These are phyloP conservation scores for Aphelenchoides fujianensis DNA, from an alignment of 1,140 invertebrate genomes.

Conservation along the genomic window DNA sequence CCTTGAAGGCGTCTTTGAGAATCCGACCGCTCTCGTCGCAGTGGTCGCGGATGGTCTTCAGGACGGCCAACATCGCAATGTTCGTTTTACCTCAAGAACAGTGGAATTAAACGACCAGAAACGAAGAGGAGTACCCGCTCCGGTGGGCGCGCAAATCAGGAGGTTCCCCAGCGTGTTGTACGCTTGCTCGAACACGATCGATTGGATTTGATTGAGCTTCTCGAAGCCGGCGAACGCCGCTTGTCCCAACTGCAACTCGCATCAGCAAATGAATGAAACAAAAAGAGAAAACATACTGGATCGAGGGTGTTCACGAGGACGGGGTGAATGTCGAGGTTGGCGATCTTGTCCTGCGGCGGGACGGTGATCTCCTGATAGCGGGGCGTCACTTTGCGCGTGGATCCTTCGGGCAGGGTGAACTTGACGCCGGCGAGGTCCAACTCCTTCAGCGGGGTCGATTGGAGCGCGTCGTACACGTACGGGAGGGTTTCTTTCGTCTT, in stretches of 20 bases:
- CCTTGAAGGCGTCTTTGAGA: conserved; percentile 87
- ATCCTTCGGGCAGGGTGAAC: conserved; percentile 75
- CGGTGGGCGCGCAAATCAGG: conserved; percentile 89
- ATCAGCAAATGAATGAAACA: too few relatives aligned
- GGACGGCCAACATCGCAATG: conserved; percentile 86
- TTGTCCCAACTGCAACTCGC: conserved; percentile 71
- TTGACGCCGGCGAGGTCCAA: conserved; percentile 43
- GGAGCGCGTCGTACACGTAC: conserved; percentile 69
- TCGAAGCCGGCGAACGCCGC: conserved; percentile 81
- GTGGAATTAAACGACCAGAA: too few relatives aligned
- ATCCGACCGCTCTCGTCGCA: conserved; percentile 68
- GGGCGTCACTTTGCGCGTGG: conserved; percentile 70
- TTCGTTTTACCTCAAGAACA: too few relatives aligned
- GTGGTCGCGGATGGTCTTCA: conserved; percentile 83
- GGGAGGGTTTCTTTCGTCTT: conserved; percentile 34
- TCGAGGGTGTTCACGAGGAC: conserved; percentile 50
- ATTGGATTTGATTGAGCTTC: conserved; percentile 87
- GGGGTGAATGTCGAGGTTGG: conserved; percentile 67
- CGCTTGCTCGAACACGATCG: conserved; percentile 87
- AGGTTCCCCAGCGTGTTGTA: conserved; percentile 96
- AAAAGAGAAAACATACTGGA: conserved; percentile 37
- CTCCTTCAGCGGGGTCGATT: conserved; percentile 64
- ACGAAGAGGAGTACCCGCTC: too few relatives aligned
- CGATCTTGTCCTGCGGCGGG: conserved; percentile 67
- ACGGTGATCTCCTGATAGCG: conserved; percentile 83